Evolutionary conservation across 1,140 invertebrate genomes (phyloP).

Genomic region (Drosophila truncata): DNA sequence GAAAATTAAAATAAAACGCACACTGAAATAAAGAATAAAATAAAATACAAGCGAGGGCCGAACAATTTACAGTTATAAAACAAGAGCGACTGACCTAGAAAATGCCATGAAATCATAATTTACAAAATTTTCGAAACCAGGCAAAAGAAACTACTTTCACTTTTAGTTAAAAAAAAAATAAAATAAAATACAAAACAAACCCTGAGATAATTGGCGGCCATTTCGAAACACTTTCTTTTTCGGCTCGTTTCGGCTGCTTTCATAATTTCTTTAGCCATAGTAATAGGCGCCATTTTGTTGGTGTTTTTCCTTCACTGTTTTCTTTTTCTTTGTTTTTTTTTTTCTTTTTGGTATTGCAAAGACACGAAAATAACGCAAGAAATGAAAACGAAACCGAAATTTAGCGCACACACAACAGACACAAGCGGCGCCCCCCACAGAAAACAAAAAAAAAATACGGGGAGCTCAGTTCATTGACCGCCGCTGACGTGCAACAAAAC

Average conservation of each 20-base stretch:
- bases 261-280: conserved; percentile 77
- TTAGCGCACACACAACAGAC: conserved; percentile 64
- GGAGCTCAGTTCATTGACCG: conserved; percentile 79
- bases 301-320: conserved; percentile 36
- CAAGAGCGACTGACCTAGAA: conserved; percentile 71
- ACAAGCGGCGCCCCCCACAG: conserved; percentile 54
- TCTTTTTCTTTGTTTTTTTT: not conserved
- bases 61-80: conserved; percentile 75
- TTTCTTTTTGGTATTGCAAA: conserved; percentile 70
- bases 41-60: conserved; percentile 19
- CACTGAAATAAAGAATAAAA: conserved; percentile 13
- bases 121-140: conserved; percentile 26
- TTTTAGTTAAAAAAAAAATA: conserved; percentile 33
- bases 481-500: conserved; percentile 67
- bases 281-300: conserved; percentile 78
- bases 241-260: conserved; percentile 54
- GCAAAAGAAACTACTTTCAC: conserved; percentile 63
- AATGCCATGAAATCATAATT: conserved; percentile 49
- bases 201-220: conserved; percentile 49
- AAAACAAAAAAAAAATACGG: conserved; percentile 43
- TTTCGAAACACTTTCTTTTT: conserved; percentile 84
- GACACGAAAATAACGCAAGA: conserved; percentile 82
- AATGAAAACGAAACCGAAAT: conserved; percentile 84
- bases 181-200: not conserved
- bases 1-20: conserved; percentile 74